Conservation (phyloP, 2,797 vertebrate species). For the Eremophila alpestris region DNA sequence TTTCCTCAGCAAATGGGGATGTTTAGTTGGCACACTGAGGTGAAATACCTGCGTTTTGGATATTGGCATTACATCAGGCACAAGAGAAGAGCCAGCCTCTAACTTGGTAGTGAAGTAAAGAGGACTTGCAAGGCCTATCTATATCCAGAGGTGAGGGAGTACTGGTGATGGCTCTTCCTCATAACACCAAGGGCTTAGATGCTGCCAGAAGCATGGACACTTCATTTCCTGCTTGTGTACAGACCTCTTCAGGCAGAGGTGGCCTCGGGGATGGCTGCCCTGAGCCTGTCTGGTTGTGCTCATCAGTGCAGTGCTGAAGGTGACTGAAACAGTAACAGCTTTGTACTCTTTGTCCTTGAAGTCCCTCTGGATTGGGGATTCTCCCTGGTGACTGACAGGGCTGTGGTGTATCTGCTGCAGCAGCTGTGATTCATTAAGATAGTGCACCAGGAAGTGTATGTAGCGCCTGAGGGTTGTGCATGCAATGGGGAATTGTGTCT, state of each 20-base stretch:
- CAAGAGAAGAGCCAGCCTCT: neutral
- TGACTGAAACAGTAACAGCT: neutral
- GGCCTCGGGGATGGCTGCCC: neutral
- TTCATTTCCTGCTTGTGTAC: neutral
- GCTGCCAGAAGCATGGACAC: neutral
- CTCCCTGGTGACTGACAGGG: neutral
- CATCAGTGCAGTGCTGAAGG: neutral
- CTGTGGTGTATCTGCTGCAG: fast-evolving
- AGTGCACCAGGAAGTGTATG: neutral
- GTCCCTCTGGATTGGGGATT: neutral
- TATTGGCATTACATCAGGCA: neutral
- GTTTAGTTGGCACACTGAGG: neutral
- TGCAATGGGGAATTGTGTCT: neutral
- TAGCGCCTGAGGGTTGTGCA: no score
- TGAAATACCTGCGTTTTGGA: neutral
- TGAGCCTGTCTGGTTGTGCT: neutral
- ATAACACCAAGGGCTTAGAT: neutral
- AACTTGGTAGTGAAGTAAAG: neutral
- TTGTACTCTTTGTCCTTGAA: neutral
- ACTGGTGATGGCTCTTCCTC: neutral
- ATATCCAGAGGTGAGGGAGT: neutral
- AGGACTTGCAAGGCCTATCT: neutral
- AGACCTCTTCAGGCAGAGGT: neutral
- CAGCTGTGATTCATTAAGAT: neutral
- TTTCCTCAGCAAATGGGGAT: neutral